Percentiles rank a stretch among this genome's conserved stretches.
Evolutionary conservation across 1,140 invertebrate species (phyloP).

Genomic region (Drosophila watanabei): DNA sequence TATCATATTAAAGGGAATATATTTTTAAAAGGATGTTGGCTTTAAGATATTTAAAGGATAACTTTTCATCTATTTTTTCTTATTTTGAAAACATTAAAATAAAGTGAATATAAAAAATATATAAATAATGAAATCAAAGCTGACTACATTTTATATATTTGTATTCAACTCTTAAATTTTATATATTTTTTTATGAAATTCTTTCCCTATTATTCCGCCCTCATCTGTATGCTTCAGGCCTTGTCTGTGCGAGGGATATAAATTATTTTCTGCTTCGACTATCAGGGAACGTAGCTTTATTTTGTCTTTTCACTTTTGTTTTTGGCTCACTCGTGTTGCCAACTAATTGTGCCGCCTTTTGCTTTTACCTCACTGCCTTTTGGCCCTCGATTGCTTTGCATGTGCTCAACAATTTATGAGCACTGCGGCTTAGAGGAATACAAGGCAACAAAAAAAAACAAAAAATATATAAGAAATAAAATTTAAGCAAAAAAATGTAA

Average conservation of each 20-base stretch:
- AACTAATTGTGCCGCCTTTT: slow-evolving; percentile 66
- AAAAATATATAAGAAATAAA: not conserved
- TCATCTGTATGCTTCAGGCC: slow-evolving; percentile 14
- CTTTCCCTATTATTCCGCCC: not conserved
- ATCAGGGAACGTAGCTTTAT: slow-evolving; percentile 37
- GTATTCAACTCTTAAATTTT: not conserved
- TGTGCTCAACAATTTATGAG: slow-evolving; percentile 71
- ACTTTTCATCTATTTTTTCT: not conserved
- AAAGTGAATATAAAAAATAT: too few relatives aligned
- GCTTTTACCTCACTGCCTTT: slow-evolving; percentile 20
- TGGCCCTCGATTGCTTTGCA: slow-evolving; percentile 34
- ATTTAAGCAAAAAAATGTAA: not conserved
- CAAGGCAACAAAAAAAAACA: not conserved
- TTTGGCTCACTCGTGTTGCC: slow-evolving; percentile 54
- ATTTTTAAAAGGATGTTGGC: too few relatives aligned
- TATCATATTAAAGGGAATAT: too few relatives aligned
- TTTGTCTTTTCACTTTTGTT: slow-evolving; percentile 64
- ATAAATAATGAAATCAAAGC: not conserved
- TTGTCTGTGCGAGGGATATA: slow-evolving; percentile 51
- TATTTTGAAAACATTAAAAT: too few relatives aligned
- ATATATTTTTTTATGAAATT: not conserved
- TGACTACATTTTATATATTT: not conserved
- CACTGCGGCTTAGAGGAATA: slow-evolving; percentile 52
- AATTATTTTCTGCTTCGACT: slow-evolving; percentile 63
- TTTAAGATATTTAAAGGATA: not conserved